Evolutionary conservation across 2,888 invertebrate genomes (phyloP), one percentile per base, ranked within the genome.

Genomic region (Caenorhabditis sp.): DNA sequence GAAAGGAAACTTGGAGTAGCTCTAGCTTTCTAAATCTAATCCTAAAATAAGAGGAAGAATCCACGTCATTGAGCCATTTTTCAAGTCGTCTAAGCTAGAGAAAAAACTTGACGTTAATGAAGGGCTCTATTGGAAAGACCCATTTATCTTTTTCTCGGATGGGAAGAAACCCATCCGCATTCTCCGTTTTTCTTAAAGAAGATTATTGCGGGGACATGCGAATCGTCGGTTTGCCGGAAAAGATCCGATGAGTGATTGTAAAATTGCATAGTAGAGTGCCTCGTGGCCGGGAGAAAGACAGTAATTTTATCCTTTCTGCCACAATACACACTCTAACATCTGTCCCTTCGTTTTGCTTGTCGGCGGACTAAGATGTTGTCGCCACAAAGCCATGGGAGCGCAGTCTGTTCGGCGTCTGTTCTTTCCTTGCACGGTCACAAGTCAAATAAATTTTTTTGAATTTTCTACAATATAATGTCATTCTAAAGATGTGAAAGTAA

Each of bases 241-340:
- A 32, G 32, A 32, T 11, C 47, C 51, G 67, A 60, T 67, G 76
- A 76, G 76, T 76, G 76, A 76, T 76, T 76, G 76, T 61, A 61
- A 76, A 76, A 76, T 76, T 76, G 76, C 67, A 67, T 65, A 67
- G 51, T 60, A 50, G 44, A 32, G 35, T 13, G 11, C 44, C 8
- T 11, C 4, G 40, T 40, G 13, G 40, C 40, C 40, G 40, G 13
- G 40, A 40, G 55, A 44, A 65, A 53, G 76, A 76, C 76, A 67
- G 76, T 76, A 76, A 76, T 76, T 76, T 60, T 67, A 67, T 76
- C 76, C 60, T 61, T 60, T 60, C 67, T 67, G 67, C 53, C 64
- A 76, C 67, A 76, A 76, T 68, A 61, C 74, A 72, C 64, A 60
- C 60, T 65, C 53, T n/a, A 78, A 78, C 78, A 79, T 79, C 78